These are phyloP conservation scores for Parazoanthus swiftii DNA, from an alignment of 92 coral and sea anemone genomes.

Conservation along the genomic window DNA sequence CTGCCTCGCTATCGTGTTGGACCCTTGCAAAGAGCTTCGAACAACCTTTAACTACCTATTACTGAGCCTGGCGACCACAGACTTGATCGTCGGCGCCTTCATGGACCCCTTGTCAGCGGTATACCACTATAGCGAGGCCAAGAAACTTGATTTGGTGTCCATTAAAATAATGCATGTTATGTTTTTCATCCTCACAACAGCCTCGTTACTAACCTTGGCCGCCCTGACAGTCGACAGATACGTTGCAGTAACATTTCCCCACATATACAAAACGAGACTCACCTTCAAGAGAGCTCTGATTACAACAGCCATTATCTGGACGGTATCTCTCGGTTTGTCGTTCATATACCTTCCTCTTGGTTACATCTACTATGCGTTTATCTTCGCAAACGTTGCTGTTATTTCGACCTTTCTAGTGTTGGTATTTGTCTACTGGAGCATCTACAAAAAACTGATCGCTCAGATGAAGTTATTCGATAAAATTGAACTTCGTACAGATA, in stretches of 20 bases:
- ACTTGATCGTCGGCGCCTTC: conserved; percentile 73
- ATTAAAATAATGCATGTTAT: conserved; percentile 64
- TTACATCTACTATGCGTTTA: conserved; percentile 66
- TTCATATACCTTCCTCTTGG: conserved; percentile 75
- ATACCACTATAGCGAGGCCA: conserved; percentile 73
- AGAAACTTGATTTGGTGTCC: conserved; percentile 54
- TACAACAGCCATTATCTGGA: conserved; percentile 71
- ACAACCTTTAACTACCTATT: conserved; percentile 84
- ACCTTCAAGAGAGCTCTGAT: conserved; percentile 62
- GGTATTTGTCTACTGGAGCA: conserved; percentile 72
- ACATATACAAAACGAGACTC: conserved; percentile 62
- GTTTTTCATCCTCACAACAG: conserved; percentile 77
- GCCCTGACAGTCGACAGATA: conserved; percentile 84
- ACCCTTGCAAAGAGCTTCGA: conserved; percentile 79
- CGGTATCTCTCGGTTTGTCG: conserved; percentile 58
- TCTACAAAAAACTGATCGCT: conserved; percentile 49
- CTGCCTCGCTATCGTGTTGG: conserved; percentile 75
- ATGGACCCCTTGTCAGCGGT: conserved; percentile 83
- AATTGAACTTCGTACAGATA: background rate
- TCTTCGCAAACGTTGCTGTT: conserved; percentile 84
- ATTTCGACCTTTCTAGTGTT: conserved; percentile 77
- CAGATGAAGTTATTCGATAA: conserved; percentile 43
- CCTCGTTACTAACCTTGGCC: conserved; percentile 77
- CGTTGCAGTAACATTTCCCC: conserved; percentile 70
- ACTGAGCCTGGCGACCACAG: conserved; percentile 78